Conservation (phyloP, 2,797 vertebrate genomes). For the Rhabdomys pumilio region DNA sequence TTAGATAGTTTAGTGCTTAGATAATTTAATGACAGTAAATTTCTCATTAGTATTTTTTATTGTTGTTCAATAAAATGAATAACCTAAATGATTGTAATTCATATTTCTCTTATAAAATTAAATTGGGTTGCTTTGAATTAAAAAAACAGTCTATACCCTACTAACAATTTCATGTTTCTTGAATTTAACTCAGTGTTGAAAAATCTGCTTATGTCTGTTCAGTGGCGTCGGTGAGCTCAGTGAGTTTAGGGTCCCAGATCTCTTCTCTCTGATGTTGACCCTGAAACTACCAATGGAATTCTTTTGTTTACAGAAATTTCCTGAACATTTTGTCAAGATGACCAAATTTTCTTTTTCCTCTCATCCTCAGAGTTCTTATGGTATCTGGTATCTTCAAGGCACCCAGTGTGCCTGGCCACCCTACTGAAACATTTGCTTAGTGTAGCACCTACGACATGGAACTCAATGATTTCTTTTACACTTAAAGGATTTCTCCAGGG, state of each 20-base stretch:
- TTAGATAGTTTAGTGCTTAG: background rate
- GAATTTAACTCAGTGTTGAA: background rate
- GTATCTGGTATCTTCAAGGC: background rate
- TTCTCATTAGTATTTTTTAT: background rate
- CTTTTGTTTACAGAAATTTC: background rate
- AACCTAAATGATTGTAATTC: background rate
- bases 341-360: background rate
- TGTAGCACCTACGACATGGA: background rate
- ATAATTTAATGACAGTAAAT: constrained; percentile 27
- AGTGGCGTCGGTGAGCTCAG: background rate
- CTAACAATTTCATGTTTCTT: background rate
- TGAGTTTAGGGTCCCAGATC: background rate
- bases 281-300: background rate
- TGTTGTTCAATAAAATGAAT: background rate
- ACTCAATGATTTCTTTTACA: background rate
- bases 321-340: background rate
- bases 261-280: background rate
- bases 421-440: background rate
- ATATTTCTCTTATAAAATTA: background rate
- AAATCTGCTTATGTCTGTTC: background rate
- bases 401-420: too few relatives aligned
- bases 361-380: background rate
- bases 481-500: background rate
- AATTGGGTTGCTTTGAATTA: constrained; percentile 1
- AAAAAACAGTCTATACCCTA: background rate